These are phyloP conservation scores for Congeria kusceri DNA, from an alignment of 2,888 invertebrate species.

Conservation along the genomic window DNA sequence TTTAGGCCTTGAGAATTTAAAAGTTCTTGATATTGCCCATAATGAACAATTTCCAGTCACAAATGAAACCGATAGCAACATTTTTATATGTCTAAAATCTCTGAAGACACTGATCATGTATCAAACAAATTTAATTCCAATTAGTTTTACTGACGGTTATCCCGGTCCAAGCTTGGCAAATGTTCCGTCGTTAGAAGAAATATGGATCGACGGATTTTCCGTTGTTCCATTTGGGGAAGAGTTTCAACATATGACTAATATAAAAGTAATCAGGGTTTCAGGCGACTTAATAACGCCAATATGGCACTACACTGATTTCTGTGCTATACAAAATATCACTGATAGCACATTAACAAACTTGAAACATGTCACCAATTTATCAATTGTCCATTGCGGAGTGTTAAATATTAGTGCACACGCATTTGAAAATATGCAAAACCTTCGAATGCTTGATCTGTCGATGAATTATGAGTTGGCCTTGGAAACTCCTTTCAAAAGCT, in stretches of 20 bases:
- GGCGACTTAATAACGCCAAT: slow-evolving; percentile 10
- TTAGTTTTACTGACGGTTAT: slow-evolving; percentile 1
- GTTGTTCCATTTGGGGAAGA: slow-evolving; percentile 30
- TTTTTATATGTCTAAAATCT: slow-evolving; percentile 17
- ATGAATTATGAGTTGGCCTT: slow-evolving; percentile 19
- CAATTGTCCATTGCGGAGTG: slow-evolving; percentile 19
- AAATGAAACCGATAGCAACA: slow-evolving; percentile 5
- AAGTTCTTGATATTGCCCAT: slow-evolving; percentile 24
- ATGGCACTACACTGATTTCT: slow-evolving; percentile 18
- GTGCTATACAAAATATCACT: background rate
- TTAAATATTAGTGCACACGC: slow-evolving; percentile 10
- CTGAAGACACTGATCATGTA: slow-evolving; percentile 36
- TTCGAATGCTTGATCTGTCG: slow-evolving; percentile 38
- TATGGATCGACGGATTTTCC: slow-evolving; percentile 43
- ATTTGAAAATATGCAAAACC: slow-evolving; percentile 9
- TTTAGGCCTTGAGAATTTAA: slow-evolving; percentile 17
- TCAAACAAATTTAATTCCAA: slow-evolving; percentile 26
- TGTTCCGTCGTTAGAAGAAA: slow-evolving; percentile 4
- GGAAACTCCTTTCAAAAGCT: too few relatives aligned
- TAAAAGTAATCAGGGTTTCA: slow-evolving; percentile 19
- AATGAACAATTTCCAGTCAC: slow-evolving; percentile 35
- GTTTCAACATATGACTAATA: slow-evolving; percentile 18
- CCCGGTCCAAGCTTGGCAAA: slow-evolving; percentile 24
- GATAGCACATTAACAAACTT: slow-evolving; percentile 5
- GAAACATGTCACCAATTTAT: slow-evolving; percentile 5